Evolutionary conservation across 2,113 vertebrate genomes (phyloP), one percentile per base, ranked within the genome.

Genomic region (Engraulis encrasicolus): DNA sequence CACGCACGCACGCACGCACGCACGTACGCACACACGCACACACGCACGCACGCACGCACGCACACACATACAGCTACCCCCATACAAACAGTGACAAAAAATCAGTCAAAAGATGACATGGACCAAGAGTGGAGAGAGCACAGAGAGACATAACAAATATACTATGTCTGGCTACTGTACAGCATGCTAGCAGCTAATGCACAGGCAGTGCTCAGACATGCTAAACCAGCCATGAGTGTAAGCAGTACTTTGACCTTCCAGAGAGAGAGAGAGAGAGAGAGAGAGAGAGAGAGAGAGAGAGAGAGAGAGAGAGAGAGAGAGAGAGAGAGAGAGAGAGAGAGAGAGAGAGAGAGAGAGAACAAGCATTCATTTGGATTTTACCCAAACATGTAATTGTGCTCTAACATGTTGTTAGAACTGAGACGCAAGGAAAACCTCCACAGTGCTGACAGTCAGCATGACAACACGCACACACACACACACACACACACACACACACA

Each of bases 11-110:
- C 58, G 1, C 54, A 66, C 58, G 27, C 14, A 1, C 18, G 15
- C 54, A 66, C 15, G 17, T 45, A 85, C 50, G 14, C 81, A 85
- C 20, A 79, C 20, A 15, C 12, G 79, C 74, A 61, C 54, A 58
- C 19, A 58, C 54, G 19, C 19, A 58, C 54, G 23, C 54, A 58
- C 19, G 23, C 54, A 58, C 20, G 23, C 54, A 58, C 7, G 78
- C 45, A 61, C 23, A 7, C 20, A 58, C 54, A 45, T 9, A 45
- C 40, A 45, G 4, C 3, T 9, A 45, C 40, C 3, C 40, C 3
- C 40, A 52, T n/a, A 58, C 19, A 45, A 45, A 45, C 4, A 45
- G 9, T 45, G 40, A 9, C 40, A 3, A 45, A 3, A 45, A 45
- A 45, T 9, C 40, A 45, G 40, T 45, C 40, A 45, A 45, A 45